Conservation (phyloP, 2,113 vertebrate genomes). For the Galemys pyrenaicus region DNA sequence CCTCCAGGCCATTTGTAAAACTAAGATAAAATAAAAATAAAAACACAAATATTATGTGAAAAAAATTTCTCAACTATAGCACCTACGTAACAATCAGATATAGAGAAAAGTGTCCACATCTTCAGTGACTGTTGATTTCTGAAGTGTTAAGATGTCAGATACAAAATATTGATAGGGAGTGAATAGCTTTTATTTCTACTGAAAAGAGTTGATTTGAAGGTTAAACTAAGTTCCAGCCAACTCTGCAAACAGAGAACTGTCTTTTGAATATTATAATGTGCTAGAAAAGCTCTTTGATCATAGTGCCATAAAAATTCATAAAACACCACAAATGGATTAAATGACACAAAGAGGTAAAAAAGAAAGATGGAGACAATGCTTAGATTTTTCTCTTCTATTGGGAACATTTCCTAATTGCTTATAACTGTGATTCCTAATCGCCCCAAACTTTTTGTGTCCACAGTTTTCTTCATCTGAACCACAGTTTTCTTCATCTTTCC, state of each 20-base stretch:
- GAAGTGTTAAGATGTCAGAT: not conserved
- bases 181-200: not conserved
- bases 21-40: not conserved
- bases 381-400: not conserved
- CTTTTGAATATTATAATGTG: slow-evolving; percentile 38
- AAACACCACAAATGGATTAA: not conserved
- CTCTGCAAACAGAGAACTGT: not conserved
- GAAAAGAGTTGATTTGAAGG: not conserved
- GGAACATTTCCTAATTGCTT: not conserved
- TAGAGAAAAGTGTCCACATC: not conserved
- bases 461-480: not conserved
- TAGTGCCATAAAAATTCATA: not conserved
- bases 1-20: not conserved
- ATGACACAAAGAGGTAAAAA: not conserved
- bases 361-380: not conserved
- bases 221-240: slow-evolving; percentile 19
- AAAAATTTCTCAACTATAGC: not conserved
- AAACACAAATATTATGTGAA: not conserved
- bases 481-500: not conserved
- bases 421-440: not conserved
- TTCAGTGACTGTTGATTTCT: not conserved
- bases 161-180: not conserved
- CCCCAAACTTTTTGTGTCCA: not conserved
- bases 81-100: not conserved
- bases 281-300: not conserved